These are phyloP conservation scores for Calidris pugnax DNA, from an alignment of 2,113 vertebrate genomes.

Conservation along the genomic window DNA sequence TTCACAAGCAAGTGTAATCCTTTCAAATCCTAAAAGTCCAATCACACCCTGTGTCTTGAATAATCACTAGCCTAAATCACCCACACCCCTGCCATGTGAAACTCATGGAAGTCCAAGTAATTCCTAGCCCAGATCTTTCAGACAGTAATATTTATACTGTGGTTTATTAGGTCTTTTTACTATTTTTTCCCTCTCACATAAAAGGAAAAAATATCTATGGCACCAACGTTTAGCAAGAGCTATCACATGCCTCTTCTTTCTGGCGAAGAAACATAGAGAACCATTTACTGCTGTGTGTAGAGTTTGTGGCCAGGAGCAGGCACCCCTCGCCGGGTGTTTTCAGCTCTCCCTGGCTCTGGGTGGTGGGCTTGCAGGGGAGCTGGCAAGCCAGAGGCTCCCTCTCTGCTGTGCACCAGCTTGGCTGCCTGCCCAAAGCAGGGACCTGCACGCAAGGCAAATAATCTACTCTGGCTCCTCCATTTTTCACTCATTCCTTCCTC, in stretches of 20 bases:
- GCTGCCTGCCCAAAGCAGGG: not conserved
- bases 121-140: not conserved
- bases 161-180: not conserved
- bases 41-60: not conserved
- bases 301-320: not conserved
- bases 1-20: not conserved
- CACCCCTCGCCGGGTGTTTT: rapidly evolving
- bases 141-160: not conserved
- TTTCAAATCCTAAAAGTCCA: not conserved
- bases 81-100: not conserved
- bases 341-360: not conserved
- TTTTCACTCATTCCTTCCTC: not conserved
- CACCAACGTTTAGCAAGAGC: not conserved
- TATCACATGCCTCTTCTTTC: not conserved
- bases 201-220: not conserved
- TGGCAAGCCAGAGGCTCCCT: not conserved
- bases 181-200: not conserved
- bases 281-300: not conserved
- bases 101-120: not conserved
- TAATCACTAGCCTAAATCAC: not conserved
- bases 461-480: not conserved
- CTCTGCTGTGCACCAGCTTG: not conserved
- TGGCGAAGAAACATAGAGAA: not conserved
- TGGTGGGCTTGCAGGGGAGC: not conserved
- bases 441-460: not conserved